Evolutionary conservation across 1,140 invertebrate species (phyloP).

Genomic region (Phenacoccus solenopsis): DNA sequence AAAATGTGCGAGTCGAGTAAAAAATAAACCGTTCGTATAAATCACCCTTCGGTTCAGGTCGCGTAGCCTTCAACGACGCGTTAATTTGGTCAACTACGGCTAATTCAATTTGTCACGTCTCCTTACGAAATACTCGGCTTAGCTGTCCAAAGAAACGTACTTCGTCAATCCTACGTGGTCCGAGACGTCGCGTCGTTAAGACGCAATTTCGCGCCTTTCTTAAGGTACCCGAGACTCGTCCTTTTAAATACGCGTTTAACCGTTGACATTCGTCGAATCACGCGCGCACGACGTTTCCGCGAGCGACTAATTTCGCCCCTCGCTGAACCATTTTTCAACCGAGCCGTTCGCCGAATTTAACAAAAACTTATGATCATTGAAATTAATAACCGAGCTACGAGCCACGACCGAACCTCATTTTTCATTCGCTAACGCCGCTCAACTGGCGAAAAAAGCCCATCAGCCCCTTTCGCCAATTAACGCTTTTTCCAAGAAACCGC

Average conservation of each 20-base stretch:
- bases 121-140: too few relatives aligned
- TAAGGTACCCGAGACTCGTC: too few relatives aligned
- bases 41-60: background rate
- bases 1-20: too few relatives aligned
- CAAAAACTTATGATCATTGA: background rate
- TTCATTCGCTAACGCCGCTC: background rate
- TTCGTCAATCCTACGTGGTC: too few relatives aligned
- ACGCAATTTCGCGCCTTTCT: too few relatives aligned
- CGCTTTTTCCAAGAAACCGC: background rate
- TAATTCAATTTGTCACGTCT: slow-evolving; percentile 2
- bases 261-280: background rate
- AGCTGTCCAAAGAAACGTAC: too few relatives aligned
- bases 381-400: background rate
- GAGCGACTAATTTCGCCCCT: background rate
- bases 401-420: background rate
- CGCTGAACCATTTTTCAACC: background rate
- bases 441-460: background rate
- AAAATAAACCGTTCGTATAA: background rate
- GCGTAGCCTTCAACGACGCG: background rate
- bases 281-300: background rate
- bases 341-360: background rate
- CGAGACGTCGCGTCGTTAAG: too few relatives aligned
- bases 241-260: background rate
- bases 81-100: background rate
- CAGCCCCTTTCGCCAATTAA: background rate